Conservation (phyloP, 2,113 vertebrate genomes). For the Microtus pennsylvanicus region DNA sequence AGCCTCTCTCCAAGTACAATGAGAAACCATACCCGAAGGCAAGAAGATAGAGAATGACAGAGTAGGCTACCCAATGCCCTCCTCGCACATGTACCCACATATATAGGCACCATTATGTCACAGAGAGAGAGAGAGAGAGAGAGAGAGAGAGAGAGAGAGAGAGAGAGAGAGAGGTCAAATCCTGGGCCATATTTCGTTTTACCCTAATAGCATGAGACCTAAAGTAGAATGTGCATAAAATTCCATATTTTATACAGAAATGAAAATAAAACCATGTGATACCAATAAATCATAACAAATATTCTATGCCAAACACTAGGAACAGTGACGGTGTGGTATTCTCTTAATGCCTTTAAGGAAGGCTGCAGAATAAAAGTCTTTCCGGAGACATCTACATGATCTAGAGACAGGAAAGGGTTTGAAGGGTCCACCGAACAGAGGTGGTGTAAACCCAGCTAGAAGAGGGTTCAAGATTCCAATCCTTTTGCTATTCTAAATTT, state of each 20-base stretch:
- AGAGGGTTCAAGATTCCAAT: not conserved
- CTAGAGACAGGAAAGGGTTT: conserved; percentile 43
- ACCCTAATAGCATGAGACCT: not conserved
- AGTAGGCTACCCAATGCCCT: not conserved
- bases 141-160: too few relatives aligned
- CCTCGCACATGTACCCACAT: too few relatives aligned
- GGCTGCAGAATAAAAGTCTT: not conserved
- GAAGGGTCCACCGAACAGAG: not conserved
- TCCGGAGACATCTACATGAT: not conserved
- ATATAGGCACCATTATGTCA: not conserved
- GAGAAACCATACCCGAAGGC: not conserved
- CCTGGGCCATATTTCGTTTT: not conserved
- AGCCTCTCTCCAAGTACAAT: not conserved
- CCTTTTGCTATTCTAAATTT: conserved; percentile 3
- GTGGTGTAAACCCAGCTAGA: not conserved
- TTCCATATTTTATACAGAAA: not conserved
- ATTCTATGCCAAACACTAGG: conserved; percentile 29
- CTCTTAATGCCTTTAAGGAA: not conserved
- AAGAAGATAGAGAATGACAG: too few relatives aligned
- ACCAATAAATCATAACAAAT: not conserved
- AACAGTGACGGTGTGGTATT: not conserved
- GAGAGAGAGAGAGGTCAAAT: not conserved
- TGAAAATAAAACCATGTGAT: conserved; percentile 33
- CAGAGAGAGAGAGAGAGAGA: too few relatives aligned
- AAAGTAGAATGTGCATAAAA: not conserved